Evolutionary conservation across 1,140 invertebrate species (phyloP).

Genomic region (Trachymyrmex septentrionalis): DNA sequence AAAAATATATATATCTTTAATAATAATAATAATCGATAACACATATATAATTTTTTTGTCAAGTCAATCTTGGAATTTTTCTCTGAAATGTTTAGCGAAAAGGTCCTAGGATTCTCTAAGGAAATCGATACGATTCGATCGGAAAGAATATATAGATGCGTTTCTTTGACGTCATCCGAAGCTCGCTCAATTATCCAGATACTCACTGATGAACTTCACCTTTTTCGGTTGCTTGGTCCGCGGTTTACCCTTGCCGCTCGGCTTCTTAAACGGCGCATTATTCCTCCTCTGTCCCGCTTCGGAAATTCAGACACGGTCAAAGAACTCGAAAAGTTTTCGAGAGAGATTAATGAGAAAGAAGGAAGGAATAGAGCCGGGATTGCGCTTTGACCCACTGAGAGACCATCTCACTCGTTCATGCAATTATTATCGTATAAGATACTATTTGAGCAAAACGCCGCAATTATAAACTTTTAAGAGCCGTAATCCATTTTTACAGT

Average conservation of each 20-base stretch:
- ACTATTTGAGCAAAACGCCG: not conserved
- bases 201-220: conserved; percentile 96
- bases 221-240: conserved; percentile 94
- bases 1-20: not conserved
- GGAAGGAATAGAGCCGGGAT: not conserved
- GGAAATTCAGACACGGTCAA: conserved; percentile 71
- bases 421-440: not conserved
- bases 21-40: too few relatives aligned
- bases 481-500: not conserved
- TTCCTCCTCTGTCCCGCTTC: conserved; percentile 89
- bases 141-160: not conserved
- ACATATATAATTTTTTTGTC: not conserved
- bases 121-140: conserved; percentile 4
- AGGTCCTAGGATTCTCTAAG: not conserved
- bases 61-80: not conserved
- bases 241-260: conserved; percentile 90
- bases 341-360: not conserved
- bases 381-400: conserved; percentile 26
- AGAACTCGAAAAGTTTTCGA: conserved; percentile 35
- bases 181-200: conserved; percentile 63
- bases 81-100: not conserved
- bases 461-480: not conserved
- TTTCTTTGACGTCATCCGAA: not conserved
- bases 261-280: conserved; percentile 91
- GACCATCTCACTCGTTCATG: not conserved